Conservation (phyloP, 2,888 invertebrate genomes). For the Candidula unifasciata region DNA sequence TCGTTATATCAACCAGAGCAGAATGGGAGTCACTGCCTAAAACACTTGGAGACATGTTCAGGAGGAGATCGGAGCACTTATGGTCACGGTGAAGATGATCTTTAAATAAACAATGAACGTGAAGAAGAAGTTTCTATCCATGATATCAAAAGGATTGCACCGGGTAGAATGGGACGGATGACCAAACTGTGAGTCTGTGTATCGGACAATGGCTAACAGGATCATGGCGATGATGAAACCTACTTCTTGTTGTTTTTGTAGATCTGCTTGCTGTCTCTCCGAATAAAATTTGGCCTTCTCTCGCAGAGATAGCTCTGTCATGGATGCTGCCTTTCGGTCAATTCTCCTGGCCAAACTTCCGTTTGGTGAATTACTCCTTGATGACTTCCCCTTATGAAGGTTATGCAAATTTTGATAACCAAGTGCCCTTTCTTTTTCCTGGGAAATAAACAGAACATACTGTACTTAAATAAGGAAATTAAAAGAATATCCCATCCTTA, state of each 20-base stretch:
- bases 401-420: constrained; percentile 77
- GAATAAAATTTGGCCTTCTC: constrained; percentile 71
- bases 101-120: too few relatives aligned
- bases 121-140: too few relatives aligned
- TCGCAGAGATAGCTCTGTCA: constrained; percentile 67
- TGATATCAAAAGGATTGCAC: too few relatives aligned
- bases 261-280: constrained; percentile 64
- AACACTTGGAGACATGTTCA: too few relatives aligned
- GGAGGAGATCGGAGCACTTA: too few relatives aligned
- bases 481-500: background rate
- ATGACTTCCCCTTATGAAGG: constrained; percentile 65
- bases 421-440: constrained; percentile 77
- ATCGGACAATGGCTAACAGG: too few relatives aligned
- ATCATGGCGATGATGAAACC: background rate
- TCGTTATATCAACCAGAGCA: too few relatives aligned
- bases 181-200: too few relatives aligned
- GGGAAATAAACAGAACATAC: constrained; percentile 37
- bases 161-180: too few relatives aligned
- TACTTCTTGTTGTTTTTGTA: constrained; percentile 64
- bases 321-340: constrained; percentile 59
- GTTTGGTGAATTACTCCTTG: constrained; percentile 67
- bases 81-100: too few relatives aligned
- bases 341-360: constrained; percentile 58
- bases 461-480: too few relatives aligned
- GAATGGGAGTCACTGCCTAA: too few relatives aligned